phyloP scores from a whole-genome alignment of 2,113 vertebrate species.

The Anolis carolinensis region DNA sequence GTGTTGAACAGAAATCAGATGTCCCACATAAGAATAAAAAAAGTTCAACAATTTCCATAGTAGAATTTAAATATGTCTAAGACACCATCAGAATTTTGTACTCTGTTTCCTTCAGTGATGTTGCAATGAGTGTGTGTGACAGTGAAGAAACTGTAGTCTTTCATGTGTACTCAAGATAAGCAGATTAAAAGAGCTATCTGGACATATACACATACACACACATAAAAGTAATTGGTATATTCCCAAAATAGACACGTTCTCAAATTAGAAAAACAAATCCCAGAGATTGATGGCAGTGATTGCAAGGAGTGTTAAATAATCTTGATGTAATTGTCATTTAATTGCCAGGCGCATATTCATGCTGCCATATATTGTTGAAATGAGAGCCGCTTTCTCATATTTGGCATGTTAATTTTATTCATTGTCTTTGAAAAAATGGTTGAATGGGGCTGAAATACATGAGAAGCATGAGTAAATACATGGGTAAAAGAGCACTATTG shows the following conservation, averaged over 20 bases:
- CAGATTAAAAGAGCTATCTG: neutral
- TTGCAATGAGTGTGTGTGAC: too few species aligned
- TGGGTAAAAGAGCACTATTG: slow-evolving; percentile 26
- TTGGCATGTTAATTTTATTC: slow-evolving; percentile 32
- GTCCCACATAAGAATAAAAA: too few species aligned
- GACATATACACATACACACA: too few species aligned
- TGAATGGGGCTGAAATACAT: slow-evolving; percentile 23
- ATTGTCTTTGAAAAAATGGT: slow-evolving; percentile 32
- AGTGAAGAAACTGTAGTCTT: too few species aligned
- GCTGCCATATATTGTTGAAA: slow-evolving; percentile 31
- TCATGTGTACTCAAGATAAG: neutral
- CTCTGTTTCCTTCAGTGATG: too few species aligned
- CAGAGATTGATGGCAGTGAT: neutral
- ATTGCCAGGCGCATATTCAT: slow-evolving; percentile 46
- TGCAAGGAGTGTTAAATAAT: slow-evolving; percentile 43
- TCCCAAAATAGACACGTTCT: slow-evolving; percentile 1
- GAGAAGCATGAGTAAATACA: slow-evolving; percentile 22
- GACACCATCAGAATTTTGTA: too few species aligned
- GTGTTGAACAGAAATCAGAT: too few species aligned
- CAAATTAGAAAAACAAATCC: slow-evolving; percentile 15
- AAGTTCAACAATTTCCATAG: too few species aligned
- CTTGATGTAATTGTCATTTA: slow-evolving; percentile 33
- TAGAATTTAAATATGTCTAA: too few species aligned
- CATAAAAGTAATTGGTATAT: neutral
- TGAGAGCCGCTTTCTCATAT: slow-evolving; percentile 33